phyloP scores from a whole-genome alignment of 2,113 vertebrate genomes.

The Ifrita kowaldi region DNA sequence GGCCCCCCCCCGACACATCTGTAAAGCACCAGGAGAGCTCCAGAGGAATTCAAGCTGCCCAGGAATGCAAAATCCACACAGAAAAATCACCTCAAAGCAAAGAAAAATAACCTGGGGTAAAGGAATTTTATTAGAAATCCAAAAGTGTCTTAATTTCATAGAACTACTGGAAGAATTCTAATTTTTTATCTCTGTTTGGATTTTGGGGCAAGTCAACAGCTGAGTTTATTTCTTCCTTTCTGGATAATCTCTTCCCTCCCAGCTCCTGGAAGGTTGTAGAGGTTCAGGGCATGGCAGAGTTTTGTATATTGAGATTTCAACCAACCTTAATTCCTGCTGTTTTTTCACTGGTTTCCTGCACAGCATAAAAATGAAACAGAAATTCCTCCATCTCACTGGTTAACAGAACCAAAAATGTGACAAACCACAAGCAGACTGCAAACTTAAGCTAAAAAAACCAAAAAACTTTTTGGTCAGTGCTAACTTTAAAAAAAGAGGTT shows the following conservation, averaged over 20 bases:
- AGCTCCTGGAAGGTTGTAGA: neutral
- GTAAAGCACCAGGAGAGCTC: neutral
- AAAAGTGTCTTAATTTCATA: neutral
- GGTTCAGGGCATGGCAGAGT: neutral
- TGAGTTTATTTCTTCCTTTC: neutral
- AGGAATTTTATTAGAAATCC: neutral
- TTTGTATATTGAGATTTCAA: neutral
- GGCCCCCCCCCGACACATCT: neutral
- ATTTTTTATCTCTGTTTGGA: neutral
- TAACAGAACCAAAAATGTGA: neutral
- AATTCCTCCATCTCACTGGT: neutral
- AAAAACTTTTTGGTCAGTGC: neutral
- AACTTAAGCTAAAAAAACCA: neutral
- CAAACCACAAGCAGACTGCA: neutral
- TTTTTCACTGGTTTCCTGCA: neutral
- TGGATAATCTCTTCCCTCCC: neutral
- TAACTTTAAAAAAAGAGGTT: neutral
- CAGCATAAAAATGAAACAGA: fast-evolving
- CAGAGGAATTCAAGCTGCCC: neutral
- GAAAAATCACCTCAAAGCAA: neutral
- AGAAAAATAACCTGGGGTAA: neutral
- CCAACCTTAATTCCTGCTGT: too few species aligned
- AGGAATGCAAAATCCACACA: neutral
- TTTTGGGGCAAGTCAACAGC: neutral
- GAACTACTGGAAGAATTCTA: neutral